Evolutionary conservation across 2,888 invertebrate species (phyloP), one percentile per base, ranked within the genome.

Genomic region (Lydus trimaculatus): DNA sequence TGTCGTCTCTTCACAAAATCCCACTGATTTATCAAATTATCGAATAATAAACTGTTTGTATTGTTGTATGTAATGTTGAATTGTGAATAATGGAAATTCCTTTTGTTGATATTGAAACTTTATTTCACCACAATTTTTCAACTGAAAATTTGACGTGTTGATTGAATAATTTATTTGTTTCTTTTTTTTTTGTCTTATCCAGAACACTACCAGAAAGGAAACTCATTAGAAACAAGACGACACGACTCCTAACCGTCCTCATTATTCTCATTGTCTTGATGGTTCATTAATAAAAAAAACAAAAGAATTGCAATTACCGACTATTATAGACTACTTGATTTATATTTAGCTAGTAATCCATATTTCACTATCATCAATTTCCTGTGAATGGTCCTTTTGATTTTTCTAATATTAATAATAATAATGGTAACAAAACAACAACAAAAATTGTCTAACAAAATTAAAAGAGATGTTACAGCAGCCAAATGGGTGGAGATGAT

Each of bases 71-170:
- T 33, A 3, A 33, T 33, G 28, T 28, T 28, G 28, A n/a, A 33
- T 33, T 33, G 33, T 33, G 33, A 33, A 11, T 39, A 7, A 39
- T 25, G 2, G 39, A 39, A 39, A 7, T 3, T 4, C 28, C 28
- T 28, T 28, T 4, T 28, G 28, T 28, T 28, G 28, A 28, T 28
- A 28, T 28, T 28, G 28, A 28, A 28, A 28, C 28, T 2, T 28
- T 28, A 28, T 4, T 28, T 82, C 76, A 76, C 79, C 72, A 74
- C 77, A 76, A 82, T 82, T 82, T 82, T 82, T 81, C 79, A 81
- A 81, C 80, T 79, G 2, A 23, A 62, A 31, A 59, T 61, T 72
- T 76, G 72, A 76, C 76, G 72, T 69, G 80, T 74, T 77, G 80
- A 80, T 78, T 77, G 79, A 61, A 70, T 72, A 78, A 77, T 79